Evolutionary conservation across 2,797 vertebrate genomes (phyloP).

Genomic region (Pangasius mekongensis): DNA sequence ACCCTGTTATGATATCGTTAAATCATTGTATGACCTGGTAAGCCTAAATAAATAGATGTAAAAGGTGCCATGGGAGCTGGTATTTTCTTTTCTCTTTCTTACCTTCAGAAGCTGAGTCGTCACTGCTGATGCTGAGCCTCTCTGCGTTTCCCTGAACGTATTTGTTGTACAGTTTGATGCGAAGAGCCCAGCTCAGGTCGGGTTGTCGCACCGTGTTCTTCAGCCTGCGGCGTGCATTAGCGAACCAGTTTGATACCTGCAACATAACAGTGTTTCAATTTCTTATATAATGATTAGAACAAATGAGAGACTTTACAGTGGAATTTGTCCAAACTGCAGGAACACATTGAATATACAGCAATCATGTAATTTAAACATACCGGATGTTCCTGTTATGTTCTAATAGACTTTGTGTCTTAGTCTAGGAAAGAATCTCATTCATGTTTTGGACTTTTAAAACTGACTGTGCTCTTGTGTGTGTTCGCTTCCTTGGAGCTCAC

Average conservation of each 20-base stretch:
- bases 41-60: not conserved
- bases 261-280: too few species aligned
- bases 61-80: not conserved
- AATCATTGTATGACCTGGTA: too few species aligned
- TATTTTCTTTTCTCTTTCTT: not conserved
- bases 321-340: not conserved
- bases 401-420: not conserved
- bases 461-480: not conserved
- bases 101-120: constrained; percentile 93
- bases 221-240: constrained; percentile 63
- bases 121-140: constrained; percentile 94
- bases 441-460: not conserved
- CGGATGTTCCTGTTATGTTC: not conserved
- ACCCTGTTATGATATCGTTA: not conserved
- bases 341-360: not conserved
- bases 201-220: constrained; percentile 99
- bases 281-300: not conserved
- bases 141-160: constrained; percentile 98
- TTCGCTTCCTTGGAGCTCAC: constrained; percentile 70
- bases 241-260: too few species aligned
- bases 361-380: not conserved
- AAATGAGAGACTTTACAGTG: not conserved
- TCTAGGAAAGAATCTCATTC: constrained; percentile 3
- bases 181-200: constrained; percentile 96
- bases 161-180: constrained; percentile 99